These are phyloP conservation scores for Trichogramma pretiosum DNA, from an alignment of 1,140 invertebrate species.

Conservation along the genomic window DNA sequence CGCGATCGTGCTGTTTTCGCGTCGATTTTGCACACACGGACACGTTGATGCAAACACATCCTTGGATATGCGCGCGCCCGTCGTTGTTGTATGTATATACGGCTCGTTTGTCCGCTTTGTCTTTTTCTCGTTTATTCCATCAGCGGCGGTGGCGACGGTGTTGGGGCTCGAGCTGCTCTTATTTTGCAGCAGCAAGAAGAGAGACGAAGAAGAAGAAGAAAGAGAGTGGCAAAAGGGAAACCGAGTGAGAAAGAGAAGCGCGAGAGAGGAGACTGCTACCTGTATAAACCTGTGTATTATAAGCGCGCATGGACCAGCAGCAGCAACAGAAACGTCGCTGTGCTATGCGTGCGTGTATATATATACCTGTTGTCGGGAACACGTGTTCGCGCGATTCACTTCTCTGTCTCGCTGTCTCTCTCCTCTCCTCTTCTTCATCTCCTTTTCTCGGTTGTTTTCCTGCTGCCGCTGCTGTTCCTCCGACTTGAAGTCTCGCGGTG, in stretches of 20 bases:
- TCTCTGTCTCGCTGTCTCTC: neutral
- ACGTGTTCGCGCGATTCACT: constrained; percentile 41
- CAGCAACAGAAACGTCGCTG: too few species aligned
- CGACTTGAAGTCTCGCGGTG: too few species aligned
- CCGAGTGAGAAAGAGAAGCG: constrained; percentile 35
- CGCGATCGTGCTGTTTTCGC: too few species aligned
- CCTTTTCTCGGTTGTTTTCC: constrained; percentile 19
- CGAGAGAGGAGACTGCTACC: constrained; percentile 20
- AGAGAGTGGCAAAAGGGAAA: too few species aligned
- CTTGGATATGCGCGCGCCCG: too few species aligned
- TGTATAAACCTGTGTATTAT: constrained; percentile 21
- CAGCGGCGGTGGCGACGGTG: neutral
- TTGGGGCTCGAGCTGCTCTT: neutral
- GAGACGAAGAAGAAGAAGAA: too few species aligned
- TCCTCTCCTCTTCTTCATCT: constrained; percentile 16
- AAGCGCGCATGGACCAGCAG: constrained; percentile 14
- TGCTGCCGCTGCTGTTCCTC: too few species aligned
- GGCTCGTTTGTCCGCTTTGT: neutral
- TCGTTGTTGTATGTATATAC: too few species aligned
- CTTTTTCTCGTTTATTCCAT: neutral
- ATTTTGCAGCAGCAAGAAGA: too few species aligned
- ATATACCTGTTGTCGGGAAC: constrained; percentile 39
- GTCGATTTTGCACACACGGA: too few species aligned
- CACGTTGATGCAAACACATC: too few species aligned
- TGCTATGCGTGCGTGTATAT: too few species aligned